These are phyloP conservation scores for Atrichornis clamosus DNA, from an alignment of 2,113 vertebrate genomes.

Conservation along the genomic window DNA sequence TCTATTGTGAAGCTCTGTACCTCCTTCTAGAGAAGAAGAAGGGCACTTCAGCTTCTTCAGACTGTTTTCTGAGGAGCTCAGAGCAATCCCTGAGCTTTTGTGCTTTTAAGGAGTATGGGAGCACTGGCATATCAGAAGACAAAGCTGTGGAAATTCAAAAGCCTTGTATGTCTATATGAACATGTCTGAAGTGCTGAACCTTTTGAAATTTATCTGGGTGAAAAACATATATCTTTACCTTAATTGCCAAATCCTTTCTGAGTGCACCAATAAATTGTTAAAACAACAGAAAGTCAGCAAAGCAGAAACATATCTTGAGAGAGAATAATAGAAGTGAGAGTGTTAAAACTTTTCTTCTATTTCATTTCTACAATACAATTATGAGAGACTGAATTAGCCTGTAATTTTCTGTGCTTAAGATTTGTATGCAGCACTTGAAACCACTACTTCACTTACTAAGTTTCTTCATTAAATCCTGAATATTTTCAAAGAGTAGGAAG, in stretches of 20 bases:
- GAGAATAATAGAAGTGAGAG: background rate
- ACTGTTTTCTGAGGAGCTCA: background rate
- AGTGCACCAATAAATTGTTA: background rate
- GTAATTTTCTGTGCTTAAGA: background rate
- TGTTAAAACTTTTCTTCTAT: background rate
- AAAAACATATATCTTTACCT: background rate
- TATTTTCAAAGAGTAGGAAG: slow-evolving; percentile 27
- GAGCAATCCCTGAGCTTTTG: background rate
- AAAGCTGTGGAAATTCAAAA: background rate
- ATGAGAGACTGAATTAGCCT: background rate
- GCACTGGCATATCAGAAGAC: background rate
- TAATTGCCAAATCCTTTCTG: background rate
- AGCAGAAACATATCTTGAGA: background rate
- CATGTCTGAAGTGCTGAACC: background rate
- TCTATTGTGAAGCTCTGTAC: background rate
- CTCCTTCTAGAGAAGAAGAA: background rate
- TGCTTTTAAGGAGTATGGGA: background rate
- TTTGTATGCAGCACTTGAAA: slow-evolving; percentile 21
- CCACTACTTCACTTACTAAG: background rate
- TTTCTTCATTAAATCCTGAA: slow-evolving; percentile 18
- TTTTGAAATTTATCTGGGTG: background rate
- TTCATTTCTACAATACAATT: background rate
- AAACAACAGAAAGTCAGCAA: background rate
- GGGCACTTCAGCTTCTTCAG: background rate
- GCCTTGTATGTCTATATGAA: background rate